Percentiles rank a stretch among this genome's conserved stretches.
phyloP scores from a whole-genome alignment of 2,797 vertebrate species.

The Allochrocebus solatus region DNA sequence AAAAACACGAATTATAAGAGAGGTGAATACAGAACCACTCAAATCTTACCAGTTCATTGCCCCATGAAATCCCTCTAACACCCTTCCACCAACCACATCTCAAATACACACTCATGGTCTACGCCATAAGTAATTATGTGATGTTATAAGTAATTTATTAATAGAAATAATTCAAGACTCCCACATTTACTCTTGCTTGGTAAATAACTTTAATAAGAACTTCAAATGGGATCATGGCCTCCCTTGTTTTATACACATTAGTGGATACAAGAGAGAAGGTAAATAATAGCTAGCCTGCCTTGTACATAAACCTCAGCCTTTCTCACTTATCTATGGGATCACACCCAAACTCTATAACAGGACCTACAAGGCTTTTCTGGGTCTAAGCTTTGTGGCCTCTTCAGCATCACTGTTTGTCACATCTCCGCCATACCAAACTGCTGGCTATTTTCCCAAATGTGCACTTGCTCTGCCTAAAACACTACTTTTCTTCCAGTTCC shows the following conservation, averaged over 20 bases:
- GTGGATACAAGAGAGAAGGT: neutral
- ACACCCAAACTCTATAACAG: neutral
- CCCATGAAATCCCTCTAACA: neutral
- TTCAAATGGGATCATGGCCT: neutral
- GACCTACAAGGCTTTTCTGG: neutral
- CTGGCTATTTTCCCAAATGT: neutral
- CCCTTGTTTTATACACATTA: neutral
- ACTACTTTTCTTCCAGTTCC: neutral
- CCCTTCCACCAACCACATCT: neutral
- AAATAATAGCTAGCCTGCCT: neutral
- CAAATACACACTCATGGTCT: neutral
- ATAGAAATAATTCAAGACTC: neutral
- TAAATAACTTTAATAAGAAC: neutral
- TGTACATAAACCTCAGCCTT: neutral
- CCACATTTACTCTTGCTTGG: neutral
- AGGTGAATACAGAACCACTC: neutral
- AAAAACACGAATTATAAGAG: neutral
- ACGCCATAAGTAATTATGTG: neutral
- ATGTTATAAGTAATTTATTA: neutral
- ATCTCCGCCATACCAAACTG: neutral
- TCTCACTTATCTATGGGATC: neutral
- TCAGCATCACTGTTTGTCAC: neutral
- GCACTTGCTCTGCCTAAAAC: neutral
- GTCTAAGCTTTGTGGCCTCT: neutral
- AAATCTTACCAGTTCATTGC: neutral